A percentile compares a stretch with the other conserved stretches of the same genome.
Evolutionary conservation across 2,888 invertebrate species (phyloP).

Genomic region (Branchipolynoe longqiensis): DNA sequence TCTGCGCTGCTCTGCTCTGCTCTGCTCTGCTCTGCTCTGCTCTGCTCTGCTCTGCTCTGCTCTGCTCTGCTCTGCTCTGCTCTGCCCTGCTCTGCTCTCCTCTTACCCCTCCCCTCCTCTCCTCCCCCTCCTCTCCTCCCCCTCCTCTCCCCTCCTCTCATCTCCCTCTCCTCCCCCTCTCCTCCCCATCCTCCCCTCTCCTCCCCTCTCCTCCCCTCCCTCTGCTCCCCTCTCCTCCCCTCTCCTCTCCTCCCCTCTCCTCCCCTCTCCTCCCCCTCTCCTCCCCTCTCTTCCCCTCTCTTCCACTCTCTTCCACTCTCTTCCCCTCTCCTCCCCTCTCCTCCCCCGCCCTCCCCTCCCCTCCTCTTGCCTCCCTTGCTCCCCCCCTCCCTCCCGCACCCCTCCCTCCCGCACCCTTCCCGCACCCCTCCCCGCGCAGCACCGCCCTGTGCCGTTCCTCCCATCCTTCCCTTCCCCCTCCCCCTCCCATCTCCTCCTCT

Average conservation of each 20-base stretch:
- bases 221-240: neutral
- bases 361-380: no score
- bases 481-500: no score
- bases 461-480: no score
- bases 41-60: neutral
- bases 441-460: no score
- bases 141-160: neutral
- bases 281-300: neutral
- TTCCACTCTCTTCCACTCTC: neutral
- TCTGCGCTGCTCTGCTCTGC: neutral
- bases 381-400: no score
- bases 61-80: neutral
- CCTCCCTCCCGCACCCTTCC: no score
- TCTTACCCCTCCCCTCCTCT: neutral
- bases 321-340: neutral
- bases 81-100: neutral
- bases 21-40: neutral
- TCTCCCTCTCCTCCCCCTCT: neutral
- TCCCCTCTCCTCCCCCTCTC: neutral
- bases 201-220: neutral
- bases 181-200: neutral
- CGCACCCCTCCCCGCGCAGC: no score
- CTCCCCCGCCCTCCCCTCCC: neutral
- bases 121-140: neutral
- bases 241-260: neutral